Evolutionary conservation across 2,113 vertebrate species (phyloP).

Genomic region (Heloderma charlesbogerti): DNA sequence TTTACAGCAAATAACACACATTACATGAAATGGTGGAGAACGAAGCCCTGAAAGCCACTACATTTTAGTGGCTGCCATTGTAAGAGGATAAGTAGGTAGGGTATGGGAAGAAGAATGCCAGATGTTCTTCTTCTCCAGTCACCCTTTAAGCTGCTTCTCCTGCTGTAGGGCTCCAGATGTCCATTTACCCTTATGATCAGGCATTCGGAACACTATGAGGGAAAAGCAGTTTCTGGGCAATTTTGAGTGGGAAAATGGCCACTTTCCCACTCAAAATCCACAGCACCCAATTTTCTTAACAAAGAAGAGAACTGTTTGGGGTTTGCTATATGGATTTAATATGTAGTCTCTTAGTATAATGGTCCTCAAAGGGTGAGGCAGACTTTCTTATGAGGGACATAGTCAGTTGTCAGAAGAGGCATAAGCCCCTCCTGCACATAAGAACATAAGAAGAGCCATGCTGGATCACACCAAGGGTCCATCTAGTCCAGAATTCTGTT

Average conservation of each 20-base stretch:
- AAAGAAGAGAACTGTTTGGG: background rate
- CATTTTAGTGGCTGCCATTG: background rate
- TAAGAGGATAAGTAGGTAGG: background rate
- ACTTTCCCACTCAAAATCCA: background rate
- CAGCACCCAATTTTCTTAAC: background rate
- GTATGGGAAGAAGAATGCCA: background rate
- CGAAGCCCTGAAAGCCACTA: background rate
- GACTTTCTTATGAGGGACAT: background rate
- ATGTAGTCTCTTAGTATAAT: background rate
- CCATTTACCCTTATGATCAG: background rate
- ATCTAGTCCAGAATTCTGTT: too few relatives aligned
- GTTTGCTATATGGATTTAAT: background rate
- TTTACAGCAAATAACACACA: background rate
- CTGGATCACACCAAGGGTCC: too few relatives aligned
- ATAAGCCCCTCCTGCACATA: background rate
- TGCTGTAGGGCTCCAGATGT: background rate
- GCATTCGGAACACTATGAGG: background rate
- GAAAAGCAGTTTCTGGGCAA: background rate
- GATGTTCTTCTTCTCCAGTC: background rate
- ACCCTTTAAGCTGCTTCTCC: background rate
- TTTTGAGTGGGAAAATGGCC: background rate
- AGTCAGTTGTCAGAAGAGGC: background rate
- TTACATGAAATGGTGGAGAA: background rate
- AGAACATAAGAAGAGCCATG: too few relatives aligned
- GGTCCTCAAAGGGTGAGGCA: background rate